A percentile compares a stretch with the other conserved stretches of the same genome.
phyloP scores from a whole-genome alignment of 2,888 invertebrate genomes.

The Macrosiphum euphorbiae region DNA sequence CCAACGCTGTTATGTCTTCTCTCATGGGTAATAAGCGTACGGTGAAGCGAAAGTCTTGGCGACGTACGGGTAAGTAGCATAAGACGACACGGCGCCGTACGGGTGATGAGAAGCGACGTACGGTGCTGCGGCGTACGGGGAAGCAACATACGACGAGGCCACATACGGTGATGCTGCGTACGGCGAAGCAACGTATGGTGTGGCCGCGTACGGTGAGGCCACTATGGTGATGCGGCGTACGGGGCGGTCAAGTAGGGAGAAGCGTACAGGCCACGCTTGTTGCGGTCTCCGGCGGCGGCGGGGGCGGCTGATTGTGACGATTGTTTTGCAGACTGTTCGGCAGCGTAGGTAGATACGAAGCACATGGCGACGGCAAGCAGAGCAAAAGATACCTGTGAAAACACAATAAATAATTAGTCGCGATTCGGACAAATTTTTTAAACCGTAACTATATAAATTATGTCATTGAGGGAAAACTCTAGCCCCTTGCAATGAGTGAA shows the following conservation, averaged over 20 bases:
- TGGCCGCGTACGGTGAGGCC: slow-evolving; percentile 35
- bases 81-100: slow-evolving; percentile 58
- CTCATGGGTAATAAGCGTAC: slow-evolving; percentile 58
- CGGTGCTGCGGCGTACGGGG: slow-evolving; percentile 49
- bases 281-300: slow-evolving; percentile 20
- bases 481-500: neutral
- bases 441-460: neutral
- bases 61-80: slow-evolving; percentile 57
- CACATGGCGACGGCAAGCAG: neutral
- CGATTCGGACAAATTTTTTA: neutral
- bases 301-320: neutral
- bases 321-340: slow-evolving; percentile 34
- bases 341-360: slow-evolving; percentile 17
- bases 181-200: slow-evolving; percentile 32
- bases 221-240: slow-evolving; percentile 41
- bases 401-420: neutral
- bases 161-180: slow-evolving; percentile 28
- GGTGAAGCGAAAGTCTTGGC: slow-evolving; percentile 53
- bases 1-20: neutral
- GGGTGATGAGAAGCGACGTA: slow-evolving; percentile 44
- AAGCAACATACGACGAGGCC: slow-evolving; percentile 33
- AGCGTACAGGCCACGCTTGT: slow-evolving; percentile 55
- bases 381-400: slow-evolving; percentile 35
- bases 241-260: slow-evolving; percentile 45
- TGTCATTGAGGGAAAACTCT: neutral